Base-by-base conservation (phyloP, 2,888 invertebrate species). In the Morinoia aosen region DNA sequence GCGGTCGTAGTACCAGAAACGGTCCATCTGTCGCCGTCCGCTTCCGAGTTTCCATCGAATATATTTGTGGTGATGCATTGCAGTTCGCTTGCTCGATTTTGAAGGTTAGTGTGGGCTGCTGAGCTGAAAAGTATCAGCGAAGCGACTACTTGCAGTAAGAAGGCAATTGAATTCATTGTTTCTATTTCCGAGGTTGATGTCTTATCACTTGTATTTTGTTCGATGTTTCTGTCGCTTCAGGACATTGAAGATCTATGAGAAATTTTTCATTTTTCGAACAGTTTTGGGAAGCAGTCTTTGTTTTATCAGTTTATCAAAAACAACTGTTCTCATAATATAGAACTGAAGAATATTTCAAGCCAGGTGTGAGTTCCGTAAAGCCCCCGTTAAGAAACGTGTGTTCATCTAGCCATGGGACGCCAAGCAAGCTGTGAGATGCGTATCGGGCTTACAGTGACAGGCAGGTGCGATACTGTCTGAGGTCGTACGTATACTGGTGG, bases 391-490 rank as follows among this genome's bases (percentile, higher is more conserved):
- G 2, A 76, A 76, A 76, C 16, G 33, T 76, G 25, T 19, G 25
- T 76, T 25, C 76, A 76, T 76, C 25, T 25, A 33, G 76, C 33
- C 25, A 76, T 61, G 16, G 76, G 76, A 25, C 3, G 61, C 61
- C 19, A 76, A 76, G 76, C 25, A 76, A 33, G 76, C 76, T 76
- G 76, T 76, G 33, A 76, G 76, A 76, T 76, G 76, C 33, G 25
- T 76, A 76, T 76, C 76, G 76, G 25, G 25, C 14, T 90, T 90
- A 40, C 90, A 39, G 90, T 90, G 90, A 48, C 90, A 39, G 90
- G 19, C 90, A 90, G 90, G 48, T 90, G 90, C 90, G 39, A 39
- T 90, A 48, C 90, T 90, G 90, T 90, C 90, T 40, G 90, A 90
- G 90, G 90, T 90, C 90, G 40, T 90, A 39, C 90, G 48, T 48